Evolutionary conservation across 2,113 vertebrate genomes (phyloP).

Genomic region (Tupaia tana): DNA sequence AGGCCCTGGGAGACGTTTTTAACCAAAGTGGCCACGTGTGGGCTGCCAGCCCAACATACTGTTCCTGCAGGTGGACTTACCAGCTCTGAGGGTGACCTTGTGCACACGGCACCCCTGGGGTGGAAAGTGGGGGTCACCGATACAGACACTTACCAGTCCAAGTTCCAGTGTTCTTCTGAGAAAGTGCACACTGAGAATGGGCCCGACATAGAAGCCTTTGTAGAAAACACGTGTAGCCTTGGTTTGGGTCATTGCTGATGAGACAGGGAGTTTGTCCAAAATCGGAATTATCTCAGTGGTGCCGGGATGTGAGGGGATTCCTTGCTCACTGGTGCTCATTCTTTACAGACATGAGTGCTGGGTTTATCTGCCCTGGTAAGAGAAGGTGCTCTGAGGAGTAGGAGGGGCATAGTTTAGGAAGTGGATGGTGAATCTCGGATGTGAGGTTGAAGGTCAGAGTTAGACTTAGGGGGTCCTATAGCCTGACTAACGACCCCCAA

Average conservation of each 20-base stretch:
- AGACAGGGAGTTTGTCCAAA: background rate
- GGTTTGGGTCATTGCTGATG: constrained; percentile 18
- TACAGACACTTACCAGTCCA: background rate
- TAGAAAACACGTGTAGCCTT: background rate
- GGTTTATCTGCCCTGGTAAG: background rate
- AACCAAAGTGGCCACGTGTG: background rate
- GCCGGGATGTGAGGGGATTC: too few relatives aligned
- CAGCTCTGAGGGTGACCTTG: background rate
- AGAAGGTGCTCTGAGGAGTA: background rate
- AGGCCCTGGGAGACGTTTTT: background rate
- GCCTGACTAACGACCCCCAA: background rate
- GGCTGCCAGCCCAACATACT: background rate
- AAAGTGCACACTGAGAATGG: background rate
- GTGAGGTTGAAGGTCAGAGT: background rate
- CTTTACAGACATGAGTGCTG: background rate
- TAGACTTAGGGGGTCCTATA: background rate
- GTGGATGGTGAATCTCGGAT: background rate
- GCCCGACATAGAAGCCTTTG: background rate
- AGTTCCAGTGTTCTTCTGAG: constrained; percentile 16
- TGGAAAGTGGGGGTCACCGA: constrained; percentile 12
- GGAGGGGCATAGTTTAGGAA: background rate
- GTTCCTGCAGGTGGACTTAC: background rate
- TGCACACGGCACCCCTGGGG: background rate
- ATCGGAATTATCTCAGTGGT: background rate
- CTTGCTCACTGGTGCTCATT: background rate